Percentiles rank a stretch among this genome's conserved stretches.
These are phyloP conservation scores for Ormyrus rosae DNA, from an alignment of 2,888 invertebrate genomes.

Conservation along the genomic window DNA sequence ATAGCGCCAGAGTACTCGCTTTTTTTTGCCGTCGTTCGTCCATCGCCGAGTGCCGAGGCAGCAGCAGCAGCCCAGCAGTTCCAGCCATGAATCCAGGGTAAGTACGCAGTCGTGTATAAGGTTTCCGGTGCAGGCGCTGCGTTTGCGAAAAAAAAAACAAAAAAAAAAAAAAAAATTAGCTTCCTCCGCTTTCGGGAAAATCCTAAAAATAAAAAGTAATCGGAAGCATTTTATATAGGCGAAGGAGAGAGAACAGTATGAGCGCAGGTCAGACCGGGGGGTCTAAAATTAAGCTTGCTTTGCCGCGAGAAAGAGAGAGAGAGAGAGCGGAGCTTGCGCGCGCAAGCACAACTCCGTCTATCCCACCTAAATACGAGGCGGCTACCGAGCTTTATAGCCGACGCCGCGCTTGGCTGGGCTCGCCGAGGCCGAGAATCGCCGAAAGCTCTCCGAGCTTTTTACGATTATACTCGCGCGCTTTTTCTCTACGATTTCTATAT, in stretches of 20 bases:
- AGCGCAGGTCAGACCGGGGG: constrained; percentile 63
- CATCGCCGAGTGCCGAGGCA: too few relatives aligned
- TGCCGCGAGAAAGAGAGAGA: constrained; percentile 45
- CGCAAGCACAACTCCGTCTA: constrained; percentile 2
- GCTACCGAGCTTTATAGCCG: constrained; percentile 42
- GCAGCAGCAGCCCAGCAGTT: too few relatives aligned
- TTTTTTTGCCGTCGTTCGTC: too few relatives aligned
- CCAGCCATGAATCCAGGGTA: constrained; percentile 36
- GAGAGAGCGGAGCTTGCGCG: constrained; percentile 13
- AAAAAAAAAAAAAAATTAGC: too few relatives aligned
- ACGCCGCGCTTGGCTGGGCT: constrained; percentile 38
- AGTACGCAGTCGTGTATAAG: not conserved
- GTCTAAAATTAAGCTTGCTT: constrained; percentile 70
- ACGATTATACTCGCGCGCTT: too few relatives aligned
- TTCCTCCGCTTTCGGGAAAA: constrained; percentile 54
- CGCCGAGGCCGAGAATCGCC: not conserved
- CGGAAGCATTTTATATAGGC: constrained; percentile 69
- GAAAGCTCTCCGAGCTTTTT: too few relatives aligned
- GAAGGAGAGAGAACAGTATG: constrained; percentile 3
- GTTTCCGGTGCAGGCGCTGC: not conserved
- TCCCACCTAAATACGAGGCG: constrained; percentile 50
- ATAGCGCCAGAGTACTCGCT: too few relatives aligned
- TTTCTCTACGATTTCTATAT: too few relatives aligned
- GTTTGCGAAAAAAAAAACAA: not conserved
- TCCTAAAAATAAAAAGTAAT: constrained; percentile 72